Evolutionary conservation across 2,113 vertebrate genomes (phyloP).

Genomic region (Equus przewalskii): DNA sequence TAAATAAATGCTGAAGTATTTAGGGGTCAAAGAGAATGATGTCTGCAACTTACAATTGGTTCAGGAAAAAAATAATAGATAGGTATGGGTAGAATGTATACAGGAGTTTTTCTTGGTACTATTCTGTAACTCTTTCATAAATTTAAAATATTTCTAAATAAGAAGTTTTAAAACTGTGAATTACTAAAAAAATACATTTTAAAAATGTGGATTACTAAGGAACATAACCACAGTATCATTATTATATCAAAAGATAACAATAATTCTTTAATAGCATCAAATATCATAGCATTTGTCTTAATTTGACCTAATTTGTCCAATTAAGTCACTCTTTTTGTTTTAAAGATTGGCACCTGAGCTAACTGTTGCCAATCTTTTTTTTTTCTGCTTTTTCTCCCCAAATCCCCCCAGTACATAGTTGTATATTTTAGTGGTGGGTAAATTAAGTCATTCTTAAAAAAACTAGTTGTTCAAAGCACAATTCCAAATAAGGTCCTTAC

Average conservation of each 20-base stretch:
- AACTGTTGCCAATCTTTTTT: too few species aligned
- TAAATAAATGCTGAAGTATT: slow-evolving; percentile 31
- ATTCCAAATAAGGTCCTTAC: background rate
- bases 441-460: slow-evolving; percentile 10
- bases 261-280: slow-evolving; percentile 11
- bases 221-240: background rate
- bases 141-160: slow-evolving; percentile 44
- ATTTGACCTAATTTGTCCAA: background rate
- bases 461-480: background rate
- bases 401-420: too few species aligned
- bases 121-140: slow-evolving; percentile 24
- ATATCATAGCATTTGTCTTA: background rate
- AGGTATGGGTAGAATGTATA: background rate
- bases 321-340: background rate
- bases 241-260: background rate
- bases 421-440: too few species aligned
- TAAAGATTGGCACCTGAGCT: too few species aligned
- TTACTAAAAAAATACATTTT: background rate
- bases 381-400: too few species aligned
- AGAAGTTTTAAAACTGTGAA: background rate
- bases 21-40: background rate
- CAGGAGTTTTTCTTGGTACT: background rate
- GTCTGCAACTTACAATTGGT: background rate
- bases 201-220: background rate
- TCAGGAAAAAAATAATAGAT: background rate